phyloP scores from a whole-genome alignment of 1,140 invertebrate species.

The Pristionchus pacificus region DNA sequence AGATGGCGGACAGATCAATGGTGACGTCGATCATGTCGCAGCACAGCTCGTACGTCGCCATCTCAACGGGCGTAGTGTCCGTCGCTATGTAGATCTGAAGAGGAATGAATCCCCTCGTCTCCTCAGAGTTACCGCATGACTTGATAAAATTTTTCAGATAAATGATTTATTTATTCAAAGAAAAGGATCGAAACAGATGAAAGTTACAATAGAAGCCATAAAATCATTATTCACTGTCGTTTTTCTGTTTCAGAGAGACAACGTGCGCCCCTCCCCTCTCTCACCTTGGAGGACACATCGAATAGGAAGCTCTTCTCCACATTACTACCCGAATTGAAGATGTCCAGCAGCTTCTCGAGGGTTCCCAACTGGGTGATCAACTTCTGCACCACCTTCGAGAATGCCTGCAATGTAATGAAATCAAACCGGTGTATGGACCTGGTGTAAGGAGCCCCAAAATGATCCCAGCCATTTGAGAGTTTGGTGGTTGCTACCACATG shows the following conservation, averaged over 20 bases:
- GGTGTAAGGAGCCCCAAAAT: too few relatives aligned
- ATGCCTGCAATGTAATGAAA: conserved; percentile 86
- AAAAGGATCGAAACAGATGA: neutral
- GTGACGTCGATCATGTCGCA: conserved; percentile 99
- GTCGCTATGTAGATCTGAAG: conserved; percentile 99
- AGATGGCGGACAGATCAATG: conserved; percentile 96
- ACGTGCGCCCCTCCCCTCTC: too few relatives aligned
- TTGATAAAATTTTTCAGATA: neutral
- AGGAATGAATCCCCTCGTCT: conserved; percentile 96
- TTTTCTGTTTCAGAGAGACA: too few relatives aligned
- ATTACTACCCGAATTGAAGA: conserved; percentile 86
- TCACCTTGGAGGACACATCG: neutral
- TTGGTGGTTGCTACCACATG: too few relatives aligned
- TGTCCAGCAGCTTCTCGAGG: conserved; percentile 95
- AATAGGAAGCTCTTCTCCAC: conserved; percentile 3
- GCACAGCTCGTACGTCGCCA: conserved; percentile 98
- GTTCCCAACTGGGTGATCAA: conserved; percentile 93
- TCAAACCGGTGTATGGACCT: too few relatives aligned
- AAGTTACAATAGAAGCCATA: conserved; percentile 3
- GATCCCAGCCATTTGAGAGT: too few relatives aligned
- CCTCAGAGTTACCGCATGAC: conserved; percentile 76
- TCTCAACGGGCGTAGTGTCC: conserved; percentile 96
- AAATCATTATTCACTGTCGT: conserved; percentile 20
- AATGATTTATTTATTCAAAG: neutral
- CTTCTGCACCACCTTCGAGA: conserved; percentile 99